phyloP scores from a whole-genome alignment of 2,113 vertebrate genomes.

The Oreochromis spilurus region DNA sequence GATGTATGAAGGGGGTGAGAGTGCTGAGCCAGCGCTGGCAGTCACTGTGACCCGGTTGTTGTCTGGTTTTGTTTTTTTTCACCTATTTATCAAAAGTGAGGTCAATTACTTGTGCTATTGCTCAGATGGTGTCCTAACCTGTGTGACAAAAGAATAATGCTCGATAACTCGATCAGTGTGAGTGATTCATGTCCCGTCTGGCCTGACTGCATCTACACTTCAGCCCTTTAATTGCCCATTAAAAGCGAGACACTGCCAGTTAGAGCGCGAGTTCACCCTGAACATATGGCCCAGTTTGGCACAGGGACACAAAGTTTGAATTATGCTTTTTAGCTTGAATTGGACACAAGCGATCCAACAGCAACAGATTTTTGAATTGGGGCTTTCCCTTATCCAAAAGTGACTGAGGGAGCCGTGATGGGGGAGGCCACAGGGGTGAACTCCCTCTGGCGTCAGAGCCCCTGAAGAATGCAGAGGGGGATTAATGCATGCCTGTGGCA shows the following conservation, averaged over 20 bases:
- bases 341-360: not conserved
- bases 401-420: not conserved
- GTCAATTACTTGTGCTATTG: not conserved
- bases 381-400: not conserved
- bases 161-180: conserved; percentile 8
- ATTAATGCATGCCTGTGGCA: conserved; percentile 66
- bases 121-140: not conserved
- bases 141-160: not conserved
- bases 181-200: conserved; percentile 28
- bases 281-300: conserved; percentile 42
- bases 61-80: not conserved
- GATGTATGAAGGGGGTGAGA: not conserved
- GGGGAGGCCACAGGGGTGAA: conserved; percentile 30
- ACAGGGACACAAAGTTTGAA: not conserved
- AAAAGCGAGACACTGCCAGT: conserved; percentile 21
- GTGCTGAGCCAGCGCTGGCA: conserved; percentile 15
- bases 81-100: not conserved
- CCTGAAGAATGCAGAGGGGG: conserved; percentile 73
- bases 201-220: not conserved
- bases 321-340: conserved; percentile 10
- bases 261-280: conserved; percentile 1
- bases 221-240: conserved; percentile 23
- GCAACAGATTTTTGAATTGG: not conserved
- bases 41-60: not conserved
- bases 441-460: conserved; percentile 52